Evolutionary conservation across 2,113 vertebrate species (phyloP), one percentile per base, ranked within the genome.

Genomic region (Bostrychus sinensis): DNA sequence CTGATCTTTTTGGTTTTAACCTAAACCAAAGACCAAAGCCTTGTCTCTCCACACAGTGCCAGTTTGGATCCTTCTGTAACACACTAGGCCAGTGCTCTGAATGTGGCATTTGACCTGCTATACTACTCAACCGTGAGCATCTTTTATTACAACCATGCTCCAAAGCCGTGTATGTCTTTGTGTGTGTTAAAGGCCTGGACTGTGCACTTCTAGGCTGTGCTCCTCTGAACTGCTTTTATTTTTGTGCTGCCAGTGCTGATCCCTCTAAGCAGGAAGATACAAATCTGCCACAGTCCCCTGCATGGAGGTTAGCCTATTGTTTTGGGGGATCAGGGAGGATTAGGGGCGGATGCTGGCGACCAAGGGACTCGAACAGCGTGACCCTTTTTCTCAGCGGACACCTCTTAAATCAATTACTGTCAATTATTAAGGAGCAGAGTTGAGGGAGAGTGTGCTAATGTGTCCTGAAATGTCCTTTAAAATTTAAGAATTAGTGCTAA

Each of bases 261-360:
- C 86, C 80, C 69, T 72, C 65, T 50, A 76, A 88, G 82, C 78
- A 25, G 65, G 69, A 77, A 77, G 89, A 92, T 89, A 81, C 57
- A 88, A 90, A 92, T 91, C 88, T 87, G 83, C 77, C 79, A 73
- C 82, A 76, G 76, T 86, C 77, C 56, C 77, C 56, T 78, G 82
- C 78, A 69, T 62, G 37, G 82, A 78, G 62, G 78, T 23, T 11
- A 87, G 50, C 81, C 89, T 73, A 83, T 91, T 92, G 89, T n/a
- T 91, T 90, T 91, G 74, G 75, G 83, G 81, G 89, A 89, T 89
- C 90, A 88, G 16, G 67, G 58, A 37, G 75, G 88, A 89, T 90
- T 90, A 88, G 77, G 82, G 78, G 66, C 43, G 70, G 78, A 85
- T 83, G 83, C 68, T 68, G 82, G 78, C 26, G 79, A 86, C 83